Evolutionary conservation across 1,140 invertebrate genomes (phyloP).

Genomic region (Eriocheir sinensis): DNA sequence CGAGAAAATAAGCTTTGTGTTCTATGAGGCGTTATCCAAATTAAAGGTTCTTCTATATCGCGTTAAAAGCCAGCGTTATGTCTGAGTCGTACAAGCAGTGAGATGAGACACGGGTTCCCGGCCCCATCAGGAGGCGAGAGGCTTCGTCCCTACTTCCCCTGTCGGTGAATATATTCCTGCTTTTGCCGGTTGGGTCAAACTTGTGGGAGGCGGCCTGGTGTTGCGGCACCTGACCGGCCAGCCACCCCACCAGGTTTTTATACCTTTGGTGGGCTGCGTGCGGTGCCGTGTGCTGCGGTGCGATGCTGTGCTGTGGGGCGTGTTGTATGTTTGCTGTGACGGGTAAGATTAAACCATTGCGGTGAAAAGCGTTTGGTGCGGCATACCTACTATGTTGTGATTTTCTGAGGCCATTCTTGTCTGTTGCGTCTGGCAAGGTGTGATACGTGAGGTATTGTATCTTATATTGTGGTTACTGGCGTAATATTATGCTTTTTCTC

Average conservation of each 20-base stretch:
- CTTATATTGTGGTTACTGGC: no score
- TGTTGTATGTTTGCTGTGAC: no score
- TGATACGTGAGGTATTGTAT: no score
- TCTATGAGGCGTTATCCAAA: neutral
- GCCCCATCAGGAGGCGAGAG: neutral
- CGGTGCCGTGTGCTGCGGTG: neutral
- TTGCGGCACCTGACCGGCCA: neutral
- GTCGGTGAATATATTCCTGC: neutral
- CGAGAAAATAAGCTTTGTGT: neutral
- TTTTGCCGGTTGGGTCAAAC: conserved; percentile 23
- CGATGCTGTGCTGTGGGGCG: no score
- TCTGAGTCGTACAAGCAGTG: no score
- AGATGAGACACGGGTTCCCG: neutral
- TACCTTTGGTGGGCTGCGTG: neutral
- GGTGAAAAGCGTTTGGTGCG: no score
- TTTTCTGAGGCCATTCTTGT: no score
- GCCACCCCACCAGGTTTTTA: neutral
- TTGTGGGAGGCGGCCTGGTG: neutral
- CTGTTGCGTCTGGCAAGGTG: no score
- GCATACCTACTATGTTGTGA: no score
- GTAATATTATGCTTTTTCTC: no score
- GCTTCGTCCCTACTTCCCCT: neutral
- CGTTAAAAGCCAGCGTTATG: neutral
- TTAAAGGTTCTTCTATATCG: neutral
- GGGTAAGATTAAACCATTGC: no score